Conservation (phyloP, 2,113 vertebrate species). For the Choloepus hoffmanni region DNA sequence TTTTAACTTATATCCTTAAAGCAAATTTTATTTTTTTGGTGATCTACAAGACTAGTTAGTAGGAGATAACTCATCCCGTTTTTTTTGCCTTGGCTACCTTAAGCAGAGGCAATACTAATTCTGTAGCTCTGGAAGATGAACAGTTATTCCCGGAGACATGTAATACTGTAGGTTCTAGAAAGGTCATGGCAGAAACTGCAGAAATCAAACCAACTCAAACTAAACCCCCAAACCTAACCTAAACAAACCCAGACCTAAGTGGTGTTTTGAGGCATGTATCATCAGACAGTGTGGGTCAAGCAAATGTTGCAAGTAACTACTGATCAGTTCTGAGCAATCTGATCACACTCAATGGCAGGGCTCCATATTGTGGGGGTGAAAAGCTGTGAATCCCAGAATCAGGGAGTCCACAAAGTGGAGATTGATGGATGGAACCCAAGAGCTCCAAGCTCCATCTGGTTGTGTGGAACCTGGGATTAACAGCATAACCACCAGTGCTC, state of each 20-base stretch:
- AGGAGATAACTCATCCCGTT: not conserved
- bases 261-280: not conserved
- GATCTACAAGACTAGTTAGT: constrained; percentile 44
- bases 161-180: rapidly evolving
- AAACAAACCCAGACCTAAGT: not conserved
- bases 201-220: not conserved
- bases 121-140: constrained; percentile 21
- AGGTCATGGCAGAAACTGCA: not conserved
- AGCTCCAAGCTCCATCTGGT: constrained; percentile 53
- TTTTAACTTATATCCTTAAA: not conserved
- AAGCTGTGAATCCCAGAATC: not conserved
- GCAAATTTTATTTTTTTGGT: constrained; percentile 49
- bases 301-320: not conserved
- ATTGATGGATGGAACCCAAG: not conserved
- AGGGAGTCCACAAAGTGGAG: not conserved
- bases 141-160: not conserved
- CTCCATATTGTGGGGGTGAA: not conserved
- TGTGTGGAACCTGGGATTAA: constrained; percentile 74
- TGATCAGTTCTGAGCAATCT: not conserved
- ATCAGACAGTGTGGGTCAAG: not conserved
- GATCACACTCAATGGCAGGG: not conserved
- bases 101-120: constrained; percentile 42
- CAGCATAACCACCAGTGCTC: not conserved
- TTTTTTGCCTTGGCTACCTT: not conserved
- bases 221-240: not conserved